phyloP scores from a whole-genome alignment of 2,113 vertebrate species.

The Ranitomeya imitator region DNA sequence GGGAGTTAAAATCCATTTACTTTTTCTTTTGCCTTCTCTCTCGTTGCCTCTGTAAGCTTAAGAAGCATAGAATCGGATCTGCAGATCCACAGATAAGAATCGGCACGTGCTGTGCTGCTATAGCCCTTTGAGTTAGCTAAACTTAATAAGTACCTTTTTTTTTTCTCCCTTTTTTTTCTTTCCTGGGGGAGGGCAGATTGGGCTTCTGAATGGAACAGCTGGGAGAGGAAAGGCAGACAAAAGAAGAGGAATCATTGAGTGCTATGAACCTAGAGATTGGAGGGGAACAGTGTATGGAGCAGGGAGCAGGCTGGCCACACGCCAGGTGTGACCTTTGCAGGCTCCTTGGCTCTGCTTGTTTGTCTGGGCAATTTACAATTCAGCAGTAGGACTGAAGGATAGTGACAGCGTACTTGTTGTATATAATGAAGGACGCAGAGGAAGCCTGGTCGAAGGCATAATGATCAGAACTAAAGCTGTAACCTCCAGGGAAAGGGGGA shows the following conservation, averaged over 20 bases:
- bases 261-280: constrained; percentile 60
- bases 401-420: constrained; percentile 53
- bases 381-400: constrained; percentile 55
- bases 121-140: constrained; percentile 66
- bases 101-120: constrained; percentile 67
- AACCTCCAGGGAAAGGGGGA: constrained; percentile 30
- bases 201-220: constrained; percentile 69
- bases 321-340: constrained; percentile 68
- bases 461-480: constrained; percentile 39
- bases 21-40: constrained; percentile 62
- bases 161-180: constrained; percentile 27
- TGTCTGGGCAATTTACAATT: constrained; percentile 59
- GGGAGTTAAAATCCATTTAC: constrained; percentile 70
- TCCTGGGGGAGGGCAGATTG: constrained; percentile 58
- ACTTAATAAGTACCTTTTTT: constrained; percentile 65
- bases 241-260: constrained; percentile 63
- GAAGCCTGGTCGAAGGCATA: constrained; percentile 43
- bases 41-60: constrained; percentile 49
- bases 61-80: constrained; percentile 69
- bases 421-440: constrained; percentile 31
- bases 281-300: constrained; percentile 58
- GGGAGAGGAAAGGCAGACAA: constrained; percentile 67
- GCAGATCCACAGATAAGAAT: constrained; percentile 74
- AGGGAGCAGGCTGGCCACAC: constrained; percentile 60
- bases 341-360: constrained; percentile 61